Conservation (phyloP, 2,113 vertebrate species). For the Phalacrocorax carbo region DNA sequence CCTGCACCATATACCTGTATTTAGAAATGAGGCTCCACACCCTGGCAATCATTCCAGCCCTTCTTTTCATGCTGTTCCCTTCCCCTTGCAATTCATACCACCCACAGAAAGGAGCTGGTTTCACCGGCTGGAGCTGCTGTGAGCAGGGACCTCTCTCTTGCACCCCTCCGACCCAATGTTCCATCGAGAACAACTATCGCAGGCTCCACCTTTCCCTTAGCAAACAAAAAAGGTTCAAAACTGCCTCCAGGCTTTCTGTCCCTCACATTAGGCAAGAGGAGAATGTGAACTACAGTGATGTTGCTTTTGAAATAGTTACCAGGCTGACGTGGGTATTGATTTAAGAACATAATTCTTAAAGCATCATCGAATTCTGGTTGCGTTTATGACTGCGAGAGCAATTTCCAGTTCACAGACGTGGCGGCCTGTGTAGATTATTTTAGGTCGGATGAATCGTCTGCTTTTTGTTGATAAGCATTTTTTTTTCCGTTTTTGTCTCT, state of each 20-base stretch:
- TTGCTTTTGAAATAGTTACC: neutral
- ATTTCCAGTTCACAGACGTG: neutral
- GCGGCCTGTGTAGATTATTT: neutral
- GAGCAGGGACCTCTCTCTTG: neutral
- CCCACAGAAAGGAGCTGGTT: neutral
- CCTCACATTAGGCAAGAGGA: accelerated
- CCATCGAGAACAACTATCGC: accelerated
- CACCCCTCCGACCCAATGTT: neutral
- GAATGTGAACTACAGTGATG: neutral
- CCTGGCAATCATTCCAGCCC: neutral
- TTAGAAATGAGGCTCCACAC: neutral
- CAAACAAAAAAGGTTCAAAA: neutral
- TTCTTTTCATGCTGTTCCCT: neutral
- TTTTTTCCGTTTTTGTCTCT: neutral
- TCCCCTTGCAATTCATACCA: neutral
- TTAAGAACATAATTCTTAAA: neutral
- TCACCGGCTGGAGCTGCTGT: accelerated
- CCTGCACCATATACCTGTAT: neutral
- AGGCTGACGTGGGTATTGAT: neutral
- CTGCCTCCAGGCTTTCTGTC: neutral
- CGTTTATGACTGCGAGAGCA: neutral
- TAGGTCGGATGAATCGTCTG: neutral
- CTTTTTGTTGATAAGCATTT: neutral
- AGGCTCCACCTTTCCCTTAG: neutral
- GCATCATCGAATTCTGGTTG: neutral